A percentile compares a stretch with the other conserved stretches of the same genome.
Evolutionary conservation across 2,888 invertebrate genomes (phyloP).

Genomic region (Byasa hedistus): DNA sequence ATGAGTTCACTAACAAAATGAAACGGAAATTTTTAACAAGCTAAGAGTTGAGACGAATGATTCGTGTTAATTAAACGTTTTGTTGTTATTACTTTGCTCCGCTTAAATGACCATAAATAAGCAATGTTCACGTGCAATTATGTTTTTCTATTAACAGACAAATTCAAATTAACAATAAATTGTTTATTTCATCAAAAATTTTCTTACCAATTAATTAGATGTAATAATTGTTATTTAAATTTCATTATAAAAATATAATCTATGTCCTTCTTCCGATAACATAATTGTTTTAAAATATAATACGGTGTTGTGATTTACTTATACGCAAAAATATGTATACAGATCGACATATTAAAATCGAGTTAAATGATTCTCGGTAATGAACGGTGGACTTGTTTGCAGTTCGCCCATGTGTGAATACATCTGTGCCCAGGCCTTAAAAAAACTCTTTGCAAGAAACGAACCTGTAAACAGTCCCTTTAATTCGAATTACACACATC

Average conservation of each 20-base stretch:
- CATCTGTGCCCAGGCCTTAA: slow-evolving; percentile 56
- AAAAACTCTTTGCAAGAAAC: slow-evolving; percentile 41
- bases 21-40: slow-evolving; percentile 79
- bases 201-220: no score
- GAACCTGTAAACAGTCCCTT: slow-evolving; percentile 68
- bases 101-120: slow-evolving; percentile 24
- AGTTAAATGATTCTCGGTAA: slow-evolving; percentile 6
- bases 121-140: slow-evolving; percentile 23
- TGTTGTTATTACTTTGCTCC: slow-evolving; percentile 32
- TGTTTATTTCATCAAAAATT: no score
- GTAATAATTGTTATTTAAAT: no score
- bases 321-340: neutral
- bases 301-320: no score
- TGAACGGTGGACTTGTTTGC: slow-evolving; percentile 44
- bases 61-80: slow-evolving; percentile 61
- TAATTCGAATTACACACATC: slow-evolving; percentile 75
- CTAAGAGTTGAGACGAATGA: slow-evolving; percentile 50
- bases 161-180: neutral
- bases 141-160: neutral
- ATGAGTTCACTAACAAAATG: slow-evolving; percentile 64
- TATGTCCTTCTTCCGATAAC: no score
- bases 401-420: slow-evolving; percentile 69
- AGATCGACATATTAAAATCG: neutral
- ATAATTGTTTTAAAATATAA: no score
- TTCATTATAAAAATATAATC: no score